These are phyloP conservation scores for Mesoligia furuncula DNA, from an alignment of 2,888 invertebrate species.

Conservation along the genomic window DNA sequence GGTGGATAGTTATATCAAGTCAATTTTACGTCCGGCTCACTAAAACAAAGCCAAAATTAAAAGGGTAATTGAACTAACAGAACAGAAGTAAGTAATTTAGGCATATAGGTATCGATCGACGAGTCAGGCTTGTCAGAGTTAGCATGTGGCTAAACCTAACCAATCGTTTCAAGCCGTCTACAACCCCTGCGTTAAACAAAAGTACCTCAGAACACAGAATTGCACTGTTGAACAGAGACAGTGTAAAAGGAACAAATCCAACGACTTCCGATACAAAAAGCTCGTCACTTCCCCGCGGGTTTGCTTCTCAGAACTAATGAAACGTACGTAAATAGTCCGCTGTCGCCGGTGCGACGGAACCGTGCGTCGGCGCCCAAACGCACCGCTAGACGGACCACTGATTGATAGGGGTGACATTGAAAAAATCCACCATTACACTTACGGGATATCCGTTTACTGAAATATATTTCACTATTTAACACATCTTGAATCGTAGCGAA, in stretches of 20 bases:
- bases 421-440: conserved; percentile 65
- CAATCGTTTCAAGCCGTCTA: background rate
- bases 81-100: background rate
- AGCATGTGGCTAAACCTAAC: conserved; percentile 8
- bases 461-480: conserved; percentile 31
- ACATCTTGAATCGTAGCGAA: background rate
- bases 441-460: conserved; percentile 68
- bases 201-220: conserved; percentile 65
- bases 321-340: conserved; percentile 86
- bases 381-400: conserved; percentile 77
- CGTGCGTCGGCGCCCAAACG: conserved; percentile 79
- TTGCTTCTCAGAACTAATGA: conserved; percentile 88
- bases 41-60: conserved; percentile 1
- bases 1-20: background rate
- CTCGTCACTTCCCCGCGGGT: conserved; percentile 82
- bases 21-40: background rate
- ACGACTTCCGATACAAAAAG: conserved; percentile 88
- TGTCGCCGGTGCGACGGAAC: conserved; percentile 77
- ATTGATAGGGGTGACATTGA: conserved; percentile 86
- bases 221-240: conserved; percentile 68
- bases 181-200: conserved; percentile 44
- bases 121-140: background rate
- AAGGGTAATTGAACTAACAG: background rate
- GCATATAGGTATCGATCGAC: background rate
- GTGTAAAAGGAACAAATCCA: conserved; percentile 80